Evolutionary conservation across 92 coral and sea anemone genomes (phyloP), one percentile per base, ranked within the genome.

Genomic region (Palythoa caribaeorum): DNA sequence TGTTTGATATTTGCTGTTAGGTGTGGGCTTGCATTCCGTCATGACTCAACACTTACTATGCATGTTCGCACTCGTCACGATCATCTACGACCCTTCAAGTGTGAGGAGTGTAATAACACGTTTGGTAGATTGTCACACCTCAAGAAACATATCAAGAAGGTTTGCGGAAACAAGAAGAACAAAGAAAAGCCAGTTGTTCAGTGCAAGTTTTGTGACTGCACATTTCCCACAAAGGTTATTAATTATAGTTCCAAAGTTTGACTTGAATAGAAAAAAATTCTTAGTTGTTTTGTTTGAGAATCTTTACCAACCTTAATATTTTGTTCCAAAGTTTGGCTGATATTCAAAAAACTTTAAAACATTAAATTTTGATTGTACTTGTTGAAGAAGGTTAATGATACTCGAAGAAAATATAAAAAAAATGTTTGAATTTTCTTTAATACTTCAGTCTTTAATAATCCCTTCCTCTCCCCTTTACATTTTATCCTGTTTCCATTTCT

Each of bases 21-120:
- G 84, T 97, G 99, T 77, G 98, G 96, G 39, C 89, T 96, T 59
- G 87, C 99, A 36, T 97, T 97, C 93, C 99, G 99, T 28, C 99
- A 97, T 77, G 99, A 97, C 89, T 97, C 99, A 86, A 97, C 99
- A 11, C 92, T 97, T 15, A 97, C 99, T 44, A 97, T 97, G 99
- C 99, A 97, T 78, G 89, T 97, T 54, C 95, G 99, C 77, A 97
- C 99, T 35, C 96, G 99, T 6, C 99, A 97, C 79, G 99, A 97
- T 69, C 98, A 97, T 89, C 93, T 95, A 86, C 93, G 99, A 35
- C 99, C 99, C 68, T 97, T 97, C 92, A 97, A 97, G 93, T 97
- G 99, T 73, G 96, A 93, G 1, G 98, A 95, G 85, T 97, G 99
- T 73, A 98, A 95, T 17, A 96, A 94, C 90, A 94, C 98, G 16